Evolutionary conservation across 2,888 invertebrate species (phyloP).

Genomic region (Drosophila vallismaia): DNA sequence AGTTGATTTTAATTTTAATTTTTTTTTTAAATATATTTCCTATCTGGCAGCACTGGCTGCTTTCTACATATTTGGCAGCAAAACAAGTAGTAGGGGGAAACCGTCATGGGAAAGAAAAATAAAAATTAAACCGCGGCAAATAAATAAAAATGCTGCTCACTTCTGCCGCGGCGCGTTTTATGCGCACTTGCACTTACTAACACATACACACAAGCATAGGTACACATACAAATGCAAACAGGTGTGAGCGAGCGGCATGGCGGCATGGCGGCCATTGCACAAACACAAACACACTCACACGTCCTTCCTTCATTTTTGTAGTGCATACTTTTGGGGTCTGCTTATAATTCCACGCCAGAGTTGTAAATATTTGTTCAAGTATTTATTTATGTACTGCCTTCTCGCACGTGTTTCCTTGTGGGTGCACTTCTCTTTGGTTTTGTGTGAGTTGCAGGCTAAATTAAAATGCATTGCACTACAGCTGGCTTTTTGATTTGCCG

Average conservation of each 20-base stretch:
- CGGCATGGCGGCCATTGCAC: too few relatives aligned
- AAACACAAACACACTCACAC: slow-evolving; percentile 4
- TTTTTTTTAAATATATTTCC: not conserved
- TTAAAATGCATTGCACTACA: slow-evolving; percentile 72
- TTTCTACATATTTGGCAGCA: slow-evolving; percentile 50
- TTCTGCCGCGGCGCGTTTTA: slow-evolving; percentile 71
- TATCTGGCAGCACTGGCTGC: slow-evolving; percentile 12
- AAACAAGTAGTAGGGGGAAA: slow-evolving; percentile 22
- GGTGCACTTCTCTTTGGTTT: slow-evolving; percentile 13
- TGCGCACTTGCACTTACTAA: slow-evolving; percentile 61
- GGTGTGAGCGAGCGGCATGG: slow-evolving; percentile 54
- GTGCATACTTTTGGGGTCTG: slow-evolving; percentile 73
- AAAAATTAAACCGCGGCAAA: slow-evolving; percentile 68
- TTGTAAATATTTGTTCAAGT: slow-evolving; percentile 78
- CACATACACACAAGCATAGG: slow-evolving; percentile 3
- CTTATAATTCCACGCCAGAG: slow-evolving; percentile 73
- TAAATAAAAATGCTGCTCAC: slow-evolving; percentile 75
- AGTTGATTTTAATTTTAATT: not conserved
- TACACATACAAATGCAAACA: slow-evolving; percentile 57
- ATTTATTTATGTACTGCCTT: slow-evolving; percentile 73
- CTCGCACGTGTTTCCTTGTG: slow-evolving; percentile 26
- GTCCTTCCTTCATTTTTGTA: slow-evolving; percentile 60
- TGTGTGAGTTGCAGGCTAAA: slow-evolving; percentile 57
- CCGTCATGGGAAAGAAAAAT: slow-evolving; percentile 32
- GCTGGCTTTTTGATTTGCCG: slow-evolving; percentile 68